These are phyloP conservation scores for Phylloscopus whistleri DNA, from an alignment of 2,113 vertebrate species.

Conservation along the genomic window DNA sequence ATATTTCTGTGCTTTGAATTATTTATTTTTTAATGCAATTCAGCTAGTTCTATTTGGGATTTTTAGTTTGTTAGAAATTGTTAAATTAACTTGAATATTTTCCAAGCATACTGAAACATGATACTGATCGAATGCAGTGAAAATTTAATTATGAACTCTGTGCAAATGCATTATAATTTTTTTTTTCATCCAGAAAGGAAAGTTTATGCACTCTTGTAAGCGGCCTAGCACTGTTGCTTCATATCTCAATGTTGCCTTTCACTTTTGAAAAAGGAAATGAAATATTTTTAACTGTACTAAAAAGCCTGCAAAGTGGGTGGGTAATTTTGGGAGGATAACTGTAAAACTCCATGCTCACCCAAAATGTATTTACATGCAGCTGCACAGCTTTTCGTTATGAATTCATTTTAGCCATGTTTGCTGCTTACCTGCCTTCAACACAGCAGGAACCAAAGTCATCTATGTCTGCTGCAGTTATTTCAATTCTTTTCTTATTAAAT, in stretches of 20 bases:
- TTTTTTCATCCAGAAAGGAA: background rate
- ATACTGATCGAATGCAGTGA: background rate
- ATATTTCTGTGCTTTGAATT: background rate
- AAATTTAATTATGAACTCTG: background rate
- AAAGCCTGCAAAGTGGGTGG: background rate
- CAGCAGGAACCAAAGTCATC: background rate
- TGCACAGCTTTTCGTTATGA: background rate
- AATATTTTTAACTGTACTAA: background rate
- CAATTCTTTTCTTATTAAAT: constrained; percentile 24
- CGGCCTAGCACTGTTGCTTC: background rate
- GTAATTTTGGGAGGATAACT: background rate
- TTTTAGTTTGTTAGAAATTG: background rate
- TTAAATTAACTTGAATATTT: background rate
- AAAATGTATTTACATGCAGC: background rate
- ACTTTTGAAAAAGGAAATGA: background rate
- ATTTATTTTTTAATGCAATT: background rate
- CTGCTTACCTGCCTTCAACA: background rate
- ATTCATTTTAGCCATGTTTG: background rate
- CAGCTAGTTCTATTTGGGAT: background rate
- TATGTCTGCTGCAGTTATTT: background rate
- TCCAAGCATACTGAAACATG: background rate
- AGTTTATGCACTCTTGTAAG: background rate
- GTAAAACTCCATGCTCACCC: background rate
- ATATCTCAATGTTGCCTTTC: background rate
- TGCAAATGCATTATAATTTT: background rate